A percentile compares a stretch with the other conserved stretches of the same genome.
Conservation (phyloP, 1,140 invertebrate species). For the Drosophila teissieri region DNA sequence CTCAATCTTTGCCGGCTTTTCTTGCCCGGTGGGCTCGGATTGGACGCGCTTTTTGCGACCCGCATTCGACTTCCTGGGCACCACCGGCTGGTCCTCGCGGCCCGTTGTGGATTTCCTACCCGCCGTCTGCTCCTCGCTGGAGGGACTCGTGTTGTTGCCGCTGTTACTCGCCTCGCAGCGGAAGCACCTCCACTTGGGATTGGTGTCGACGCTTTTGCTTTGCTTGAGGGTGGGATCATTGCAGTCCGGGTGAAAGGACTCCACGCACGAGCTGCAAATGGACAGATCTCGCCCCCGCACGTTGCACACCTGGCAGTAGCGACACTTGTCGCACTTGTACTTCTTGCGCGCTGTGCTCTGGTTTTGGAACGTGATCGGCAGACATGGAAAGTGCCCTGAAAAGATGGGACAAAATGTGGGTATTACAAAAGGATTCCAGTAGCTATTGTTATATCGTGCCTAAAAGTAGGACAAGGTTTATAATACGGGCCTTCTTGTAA, state of each 20-base stretch:
- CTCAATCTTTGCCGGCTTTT: constrained; percentile 14
- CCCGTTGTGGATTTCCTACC: constrained; percentile 21
- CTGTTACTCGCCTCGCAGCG: constrained; percentile 36
- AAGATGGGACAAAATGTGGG: not conserved
- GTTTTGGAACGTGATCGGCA: constrained; percentile 43
- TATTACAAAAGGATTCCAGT: no score
- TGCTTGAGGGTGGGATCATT: constrained; percentile 53
- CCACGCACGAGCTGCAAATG: constrained; percentile 53
- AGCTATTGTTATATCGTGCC: no score
- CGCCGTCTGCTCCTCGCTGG: constrained; percentile 1
- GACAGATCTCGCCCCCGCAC: constrained; percentile 19
- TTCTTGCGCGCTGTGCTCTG: constrained; percentile 53
- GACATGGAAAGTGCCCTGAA: constrained; percentile 62
- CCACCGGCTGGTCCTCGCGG: constrained; percentile 7
- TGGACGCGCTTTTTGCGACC: constrained; percentile 60
- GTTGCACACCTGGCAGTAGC: constrained; percentile 46
- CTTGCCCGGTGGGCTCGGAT: constrained; percentile 33
- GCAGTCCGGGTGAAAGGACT: constrained; percentile 62
- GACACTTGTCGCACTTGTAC: constrained; percentile 66
- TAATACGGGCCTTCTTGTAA: not conserved
- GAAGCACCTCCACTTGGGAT: constrained; percentile 64
- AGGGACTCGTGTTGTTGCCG: constrained; percentile 3
- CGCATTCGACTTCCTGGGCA: constrained; percentile 31
- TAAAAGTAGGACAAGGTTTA: no score
- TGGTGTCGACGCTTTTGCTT: constrained; percentile 5